Conservation (phyloP, 2,797 vertebrate species). For the Arrhamphus sclerolepis region DNA sequence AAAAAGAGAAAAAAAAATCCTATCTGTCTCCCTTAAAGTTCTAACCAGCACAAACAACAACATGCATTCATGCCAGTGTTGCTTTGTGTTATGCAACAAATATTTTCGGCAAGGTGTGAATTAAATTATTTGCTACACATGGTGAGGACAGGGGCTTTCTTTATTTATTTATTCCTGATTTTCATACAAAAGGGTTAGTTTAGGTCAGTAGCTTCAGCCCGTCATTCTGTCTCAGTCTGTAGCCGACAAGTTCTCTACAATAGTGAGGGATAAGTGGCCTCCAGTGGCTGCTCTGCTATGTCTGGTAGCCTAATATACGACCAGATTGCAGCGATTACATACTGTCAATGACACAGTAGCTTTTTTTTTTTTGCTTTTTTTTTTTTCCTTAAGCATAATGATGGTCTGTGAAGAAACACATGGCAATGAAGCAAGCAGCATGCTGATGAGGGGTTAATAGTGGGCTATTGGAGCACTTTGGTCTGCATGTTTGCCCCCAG, state of each 20-base stretch:
- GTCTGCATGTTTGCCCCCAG: constrained; percentile 45
- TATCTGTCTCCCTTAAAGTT: constrained; percentile 7
- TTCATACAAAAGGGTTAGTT: neutral
- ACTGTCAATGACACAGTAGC: constrained; percentile 52
- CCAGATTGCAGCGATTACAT: constrained; percentile 63
- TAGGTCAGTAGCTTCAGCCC: neutral
- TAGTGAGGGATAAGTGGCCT: constrained; percentile 57
- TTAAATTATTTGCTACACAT: constrained; percentile 3
- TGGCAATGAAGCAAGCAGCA: constrained; percentile 47
- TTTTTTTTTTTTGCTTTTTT: constrained; percentile 16
- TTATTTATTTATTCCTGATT: neutral
- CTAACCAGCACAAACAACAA: constrained; percentile 21
- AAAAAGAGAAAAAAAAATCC: constrained; percentile 21
- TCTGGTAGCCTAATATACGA: constrained; percentile 58
- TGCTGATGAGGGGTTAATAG: constrained; percentile 52
- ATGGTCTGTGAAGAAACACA: constrained; percentile 53
- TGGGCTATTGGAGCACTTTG: constrained; percentile 52
- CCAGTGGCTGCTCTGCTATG: constrained; percentile 52
- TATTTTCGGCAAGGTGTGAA: constrained; percentile 6
- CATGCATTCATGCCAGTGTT: no score
- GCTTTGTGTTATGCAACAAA: neutral
- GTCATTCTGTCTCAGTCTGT: constrained; percentile 47
- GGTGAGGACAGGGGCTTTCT: neutral
- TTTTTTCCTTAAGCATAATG: constrained; percentile 43
- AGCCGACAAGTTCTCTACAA: constrained; percentile 45